Base-by-base conservation (phyloP, 2,888 invertebrate genomes). In the Nomada ferruginata region DNA sequence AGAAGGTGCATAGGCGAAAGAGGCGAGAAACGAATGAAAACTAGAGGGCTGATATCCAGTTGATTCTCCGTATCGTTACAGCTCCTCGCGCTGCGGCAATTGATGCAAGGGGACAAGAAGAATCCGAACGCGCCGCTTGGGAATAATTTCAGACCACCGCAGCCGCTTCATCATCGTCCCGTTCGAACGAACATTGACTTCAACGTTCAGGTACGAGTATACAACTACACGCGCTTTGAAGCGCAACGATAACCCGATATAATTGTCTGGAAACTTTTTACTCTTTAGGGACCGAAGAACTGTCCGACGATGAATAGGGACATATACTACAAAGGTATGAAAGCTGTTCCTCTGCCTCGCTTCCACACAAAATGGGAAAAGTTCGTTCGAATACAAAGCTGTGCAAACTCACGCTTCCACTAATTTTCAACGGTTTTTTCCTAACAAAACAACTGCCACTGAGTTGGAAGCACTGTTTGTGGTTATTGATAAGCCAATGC, bases 131-230 rank as follows among this genome's bases (percentile, higher is more conserved):
- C 98, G 71, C 98, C 98, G 29, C 96, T 99, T 93, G 98, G 98
- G 90, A 98, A 98, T 95, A 99, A 99, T 95, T 98, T 97, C 94
- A 96, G 99, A 92, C 99, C 99, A 78, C 97, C 98, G 66, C 98
- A 98, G 94, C 97, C 98, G 73, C 95, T 99, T 83, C 97, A 99
- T 94, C 98, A 98, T 94, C 96, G 99, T 90, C 97, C 98, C 76
- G 96, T 99, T 88, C 95, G 99, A 94, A 99, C 99, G 89, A 99
- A 99, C 95, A 99, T 99, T 94, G 98, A 99, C 95, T 98, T 98
- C 94, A 97, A 97, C 94, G 55, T 78, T 72, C 72, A 78, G 79
- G 79, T 78, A 53, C 55, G 15, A 11, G 23, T 18, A n/a, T 15
- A 7, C 7, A 9, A 5, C 5, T 0, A 10, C 18, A 26, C 47